Evolutionary conservation across 2,888 invertebrate genomes (phyloP).

Genomic region (Nymphalis polychloros): DNA sequence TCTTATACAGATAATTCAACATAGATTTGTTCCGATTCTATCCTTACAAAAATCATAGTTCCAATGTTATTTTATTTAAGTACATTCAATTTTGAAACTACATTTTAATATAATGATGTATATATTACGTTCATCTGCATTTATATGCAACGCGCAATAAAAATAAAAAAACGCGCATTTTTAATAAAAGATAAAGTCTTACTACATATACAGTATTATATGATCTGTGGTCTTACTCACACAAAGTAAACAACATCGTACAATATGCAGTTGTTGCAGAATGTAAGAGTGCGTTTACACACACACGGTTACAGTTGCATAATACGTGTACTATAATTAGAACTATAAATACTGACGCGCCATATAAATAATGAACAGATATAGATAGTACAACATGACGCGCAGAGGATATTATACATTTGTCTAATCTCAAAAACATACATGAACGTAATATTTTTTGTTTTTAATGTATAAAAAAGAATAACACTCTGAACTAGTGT

Average conservation of each 20-base stretch:
- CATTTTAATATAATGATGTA: too few relatives aligned
- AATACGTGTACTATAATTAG: constrained; percentile 3
- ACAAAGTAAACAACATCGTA: not conserved
- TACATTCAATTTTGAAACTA: too few relatives aligned
- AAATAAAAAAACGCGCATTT: not conserved
- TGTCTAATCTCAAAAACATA: too few relatives aligned
- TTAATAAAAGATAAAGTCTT: not conserved
- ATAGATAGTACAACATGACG: too few relatives aligned
- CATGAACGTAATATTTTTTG: too few relatives aligned
- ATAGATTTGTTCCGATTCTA: too few relatives aligned
- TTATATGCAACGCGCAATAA: not conserved
- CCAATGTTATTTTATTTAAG: too few relatives aligned
- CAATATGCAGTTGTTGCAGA: not conserved
- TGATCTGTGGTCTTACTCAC: not conserved
- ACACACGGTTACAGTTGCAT: not conserved
- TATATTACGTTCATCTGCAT: not conserved
- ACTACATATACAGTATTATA: not conserved
- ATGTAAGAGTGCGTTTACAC: not conserved
- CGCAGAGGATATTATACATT: too few relatives aligned
- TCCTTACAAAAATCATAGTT: too few relatives aligned
- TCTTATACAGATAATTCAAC: too few relatives aligned
- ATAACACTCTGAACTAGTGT: too few relatives aligned
- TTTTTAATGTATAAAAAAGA: too few relatives aligned
- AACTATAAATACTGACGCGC: not conserved
- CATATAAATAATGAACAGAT: not conserved